Conservation (phyloP, 2,888 invertebrate species). For the Lasioglossum malachurum region DNA sequence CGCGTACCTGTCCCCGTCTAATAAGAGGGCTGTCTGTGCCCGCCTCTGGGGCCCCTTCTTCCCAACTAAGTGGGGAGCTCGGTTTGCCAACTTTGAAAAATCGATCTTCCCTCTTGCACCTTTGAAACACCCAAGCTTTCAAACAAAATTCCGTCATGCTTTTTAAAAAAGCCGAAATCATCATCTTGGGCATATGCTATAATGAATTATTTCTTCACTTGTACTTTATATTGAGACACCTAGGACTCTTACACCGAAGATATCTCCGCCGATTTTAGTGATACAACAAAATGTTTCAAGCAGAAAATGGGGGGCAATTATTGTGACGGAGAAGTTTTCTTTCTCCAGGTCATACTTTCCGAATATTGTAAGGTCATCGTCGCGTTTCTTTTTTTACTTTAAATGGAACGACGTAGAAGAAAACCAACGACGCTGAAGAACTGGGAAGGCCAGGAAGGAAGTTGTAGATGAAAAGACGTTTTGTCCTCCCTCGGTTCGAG, state of each 20-base stretch:
- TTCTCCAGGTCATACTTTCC: too few species aligned
- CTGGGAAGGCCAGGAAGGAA: background rate
- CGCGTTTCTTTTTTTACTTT: too few species aligned
- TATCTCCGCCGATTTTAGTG: too few species aligned
- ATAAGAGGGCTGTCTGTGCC: slow-evolving; percentile 24
- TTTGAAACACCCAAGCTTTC: background rate
- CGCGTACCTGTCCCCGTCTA: slow-evolving; percentile 48
- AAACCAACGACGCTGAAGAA: background rate
- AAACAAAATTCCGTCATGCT: background rate
- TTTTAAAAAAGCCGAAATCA: background rate
- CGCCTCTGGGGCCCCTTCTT: background rate
- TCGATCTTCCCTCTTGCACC: background rate
- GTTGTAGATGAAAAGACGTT: slow-evolving; percentile 30
- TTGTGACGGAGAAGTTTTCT: too few species aligned
- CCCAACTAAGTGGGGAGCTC: background rate
- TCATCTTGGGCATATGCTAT: too few species aligned
- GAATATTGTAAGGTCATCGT: too few species aligned
- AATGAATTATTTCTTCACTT: too few species aligned
- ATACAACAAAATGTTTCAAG: too few species aligned
- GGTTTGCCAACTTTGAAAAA: background rate
- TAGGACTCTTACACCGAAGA: too few species aligned
- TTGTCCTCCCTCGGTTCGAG: slow-evolving; percentile 14
- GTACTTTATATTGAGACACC: too few species aligned
- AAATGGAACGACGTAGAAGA: background rate
- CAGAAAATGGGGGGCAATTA: too few species aligned